Conservation (phyloP, 2,888 invertebrate genomes). For the Drosophila borborema region DNA sequence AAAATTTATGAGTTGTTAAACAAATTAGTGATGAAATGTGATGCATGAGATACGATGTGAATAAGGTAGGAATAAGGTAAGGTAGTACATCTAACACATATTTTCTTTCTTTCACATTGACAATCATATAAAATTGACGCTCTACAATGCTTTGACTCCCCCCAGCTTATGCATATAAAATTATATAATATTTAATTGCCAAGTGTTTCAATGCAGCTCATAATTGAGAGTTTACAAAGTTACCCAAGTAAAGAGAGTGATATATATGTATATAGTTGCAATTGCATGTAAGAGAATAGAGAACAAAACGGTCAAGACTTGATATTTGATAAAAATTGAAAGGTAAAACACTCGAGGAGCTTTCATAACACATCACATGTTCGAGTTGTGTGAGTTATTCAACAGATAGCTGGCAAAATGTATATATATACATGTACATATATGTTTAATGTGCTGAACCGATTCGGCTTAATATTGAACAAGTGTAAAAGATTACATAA, state of each 20-base stretch:
- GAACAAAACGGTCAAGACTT: not conserved
- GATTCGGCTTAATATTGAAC: conserved; percentile 14
- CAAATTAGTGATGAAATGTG: too few species aligned
- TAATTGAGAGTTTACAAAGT: too few species aligned
- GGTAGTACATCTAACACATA: too few species aligned
- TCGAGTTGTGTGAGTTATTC: conserved; percentile 7
- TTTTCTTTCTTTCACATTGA: too few species aligned
- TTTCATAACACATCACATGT: conserved; percentile 8
- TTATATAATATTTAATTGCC: too few species aligned
- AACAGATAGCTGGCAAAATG: conserved; percentile 12
- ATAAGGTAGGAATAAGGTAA: too few species aligned
- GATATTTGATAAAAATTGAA: not conserved
- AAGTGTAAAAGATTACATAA: conserved; percentile 33
- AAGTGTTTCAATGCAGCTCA: too few species aligned
- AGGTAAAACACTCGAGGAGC: not conserved
- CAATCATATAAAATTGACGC: too few species aligned
- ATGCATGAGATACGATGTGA: too few species aligned
- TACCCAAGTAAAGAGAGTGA: not conserved
- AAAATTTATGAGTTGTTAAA: too few species aligned
- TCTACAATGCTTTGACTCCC: too few species aligned
- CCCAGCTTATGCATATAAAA: too few species aligned
- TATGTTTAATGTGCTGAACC: conserved; percentile 11
- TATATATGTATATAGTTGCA: not conserved
- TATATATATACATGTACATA: not conserved
- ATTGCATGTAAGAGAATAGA: not conserved